Base-by-base conservation (phyloP, 2,113 vertebrate genomes). In the Steatornis caripensis region DNA sequence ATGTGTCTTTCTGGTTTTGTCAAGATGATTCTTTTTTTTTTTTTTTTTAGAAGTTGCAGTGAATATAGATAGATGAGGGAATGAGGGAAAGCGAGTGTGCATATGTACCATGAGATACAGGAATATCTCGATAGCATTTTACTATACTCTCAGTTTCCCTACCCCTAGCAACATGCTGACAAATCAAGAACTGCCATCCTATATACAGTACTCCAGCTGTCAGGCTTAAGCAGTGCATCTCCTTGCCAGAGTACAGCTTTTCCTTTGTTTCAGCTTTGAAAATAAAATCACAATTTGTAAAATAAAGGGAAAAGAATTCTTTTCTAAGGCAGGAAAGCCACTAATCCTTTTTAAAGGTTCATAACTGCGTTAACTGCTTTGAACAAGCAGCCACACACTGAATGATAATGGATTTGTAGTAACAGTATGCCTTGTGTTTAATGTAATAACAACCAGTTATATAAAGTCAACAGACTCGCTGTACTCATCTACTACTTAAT, bases 181-280 rank as follows among this genome's bases (percentile, higher is more conserved):
- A 96, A 97, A 94, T 95, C 95, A 94, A 96, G 86, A 91, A 84
- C 81, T 71, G 81, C 54, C 81, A 55, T 66, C 88, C 94, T 70
- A 54, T 87, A 86, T 96, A 89, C 93, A 97, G 90, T 34, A 69
- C 83, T 91, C 83, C 82, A 76, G 95, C 84, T 96, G 86, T 94
- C 93, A 90, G 86, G 80, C 46, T 61, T 92, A 43, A 89, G 93
- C 92, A 27, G 81, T 16, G 46, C 45, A 14, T 69, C 74, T 90
- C 87, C 89, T 39, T 51, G 61, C 66, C 26, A 49, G 83, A 89
- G 72, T 53, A n/a, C 70, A 87, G 90, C 81, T 60, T 88, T 69
- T n/a, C 88, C 92, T 94, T 94, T 96, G 87, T 93, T 80, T 76
- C 88, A 34, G 84, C 92, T 84, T 89, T 13, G 58, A 72, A 89